Evolutionary conservation across 1,140 invertebrate genomes (phyloP).

Genomic region (Apis dorsata): DNA sequence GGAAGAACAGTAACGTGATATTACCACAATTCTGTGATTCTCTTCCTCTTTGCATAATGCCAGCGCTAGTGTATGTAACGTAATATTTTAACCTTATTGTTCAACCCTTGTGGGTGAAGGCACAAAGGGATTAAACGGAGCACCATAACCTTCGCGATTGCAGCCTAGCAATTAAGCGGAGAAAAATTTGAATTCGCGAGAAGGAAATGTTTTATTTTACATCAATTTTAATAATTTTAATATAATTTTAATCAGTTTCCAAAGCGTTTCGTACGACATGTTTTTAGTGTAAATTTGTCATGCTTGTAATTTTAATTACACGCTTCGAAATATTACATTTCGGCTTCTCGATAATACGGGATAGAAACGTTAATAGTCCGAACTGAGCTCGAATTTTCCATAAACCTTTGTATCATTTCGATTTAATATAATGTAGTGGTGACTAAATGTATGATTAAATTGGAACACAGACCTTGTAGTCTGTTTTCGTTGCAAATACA

Average conservation of each 20-base stretch:
- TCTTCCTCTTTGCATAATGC: too few relatives aligned
- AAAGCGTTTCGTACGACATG: background rate
- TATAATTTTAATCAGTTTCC: background rate
- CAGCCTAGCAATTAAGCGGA: too few relatives aligned
- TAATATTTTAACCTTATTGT: slow-evolving; percentile 23
- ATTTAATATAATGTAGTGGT: background rate
- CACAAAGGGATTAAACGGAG: background rate
- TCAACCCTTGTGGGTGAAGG: background rate
- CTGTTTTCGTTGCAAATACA: background rate
- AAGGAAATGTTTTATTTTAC: background rate
- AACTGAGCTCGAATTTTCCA: background rate
- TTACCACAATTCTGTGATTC: background rate
- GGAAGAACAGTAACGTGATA: background rate
- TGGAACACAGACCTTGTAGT: background rate
- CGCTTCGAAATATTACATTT: background rate
- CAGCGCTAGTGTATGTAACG: background rate
- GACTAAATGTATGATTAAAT: background rate
- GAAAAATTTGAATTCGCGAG: background rate
- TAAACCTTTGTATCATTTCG: background rate
- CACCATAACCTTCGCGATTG: too few relatives aligned
- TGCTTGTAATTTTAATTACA: background rate
- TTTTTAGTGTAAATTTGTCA: background rate
- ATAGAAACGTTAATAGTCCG: background rate
- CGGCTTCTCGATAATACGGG: background rate
- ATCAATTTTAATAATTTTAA: background rate